Conservation (phyloP, 2,888 invertebrate species). For the Caenorhabditis panamensis region DNA sequence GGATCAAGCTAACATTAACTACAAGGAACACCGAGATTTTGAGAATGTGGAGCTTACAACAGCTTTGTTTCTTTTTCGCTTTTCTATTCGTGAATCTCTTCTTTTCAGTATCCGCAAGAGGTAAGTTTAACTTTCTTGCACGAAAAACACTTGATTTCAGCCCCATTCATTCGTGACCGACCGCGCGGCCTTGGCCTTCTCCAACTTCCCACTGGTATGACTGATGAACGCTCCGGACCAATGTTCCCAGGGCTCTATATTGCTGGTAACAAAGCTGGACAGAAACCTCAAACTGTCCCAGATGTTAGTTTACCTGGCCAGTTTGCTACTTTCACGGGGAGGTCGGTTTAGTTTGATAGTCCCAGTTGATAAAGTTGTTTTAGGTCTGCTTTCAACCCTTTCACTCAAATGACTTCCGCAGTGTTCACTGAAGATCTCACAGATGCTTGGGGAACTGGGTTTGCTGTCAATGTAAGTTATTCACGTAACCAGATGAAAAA, state of each 20-base stretch:
- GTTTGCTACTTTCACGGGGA: conserved; percentile 71
- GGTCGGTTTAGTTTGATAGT: too few relatives aligned
- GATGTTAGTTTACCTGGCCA: conserved; percentile 75
- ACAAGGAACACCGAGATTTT: too few relatives aligned
- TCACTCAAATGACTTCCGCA: conserved; percentile 70
- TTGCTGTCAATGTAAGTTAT: conserved; percentile 59
- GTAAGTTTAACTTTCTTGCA: too few relatives aligned
- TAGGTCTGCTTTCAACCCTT: conserved; percentile 71
- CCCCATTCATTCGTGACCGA: conserved; percentile 73
- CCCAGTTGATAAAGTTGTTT: too few relatives aligned
- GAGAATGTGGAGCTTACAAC: too few relatives aligned
- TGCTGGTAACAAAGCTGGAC: conserved; percentile 76
- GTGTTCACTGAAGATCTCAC: conserved; percentile 71
- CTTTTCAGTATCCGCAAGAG: too few relatives aligned
- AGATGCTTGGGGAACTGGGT: conserved; percentile 72
- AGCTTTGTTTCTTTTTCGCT: too few relatives aligned
- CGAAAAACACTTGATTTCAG: conserved; percentile 36
- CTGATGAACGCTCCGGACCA: conserved; percentile 76
- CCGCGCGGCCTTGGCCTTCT: conserved; percentile 75
- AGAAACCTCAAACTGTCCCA: conserved; percentile 73
- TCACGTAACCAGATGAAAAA: conserved; percentile 57
- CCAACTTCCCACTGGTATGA: conserved; percentile 76
- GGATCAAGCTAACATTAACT: too few relatives aligned
- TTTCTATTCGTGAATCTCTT: too few relatives aligned
- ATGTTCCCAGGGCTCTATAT: conserved; percentile 76